phyloP scores from a whole-genome alignment of 2,888 invertebrate genomes.

The Tetranychus piercei region DNA sequence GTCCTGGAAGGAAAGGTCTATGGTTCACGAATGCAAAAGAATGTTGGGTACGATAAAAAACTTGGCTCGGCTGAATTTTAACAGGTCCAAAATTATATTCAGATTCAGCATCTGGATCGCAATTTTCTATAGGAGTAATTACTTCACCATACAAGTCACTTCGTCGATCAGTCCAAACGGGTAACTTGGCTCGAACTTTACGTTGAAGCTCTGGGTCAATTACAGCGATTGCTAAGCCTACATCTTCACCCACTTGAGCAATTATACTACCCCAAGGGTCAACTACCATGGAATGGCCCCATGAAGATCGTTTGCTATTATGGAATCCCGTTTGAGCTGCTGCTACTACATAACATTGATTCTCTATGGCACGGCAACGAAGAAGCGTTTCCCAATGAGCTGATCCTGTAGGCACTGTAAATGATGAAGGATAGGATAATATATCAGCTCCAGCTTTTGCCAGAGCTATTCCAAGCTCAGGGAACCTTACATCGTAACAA shows the following conservation, averaged over 20 bases:
- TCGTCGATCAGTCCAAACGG: slow-evolving; percentile 62
- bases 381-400: slow-evolving; percentile 84
- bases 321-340: slow-evolving; percentile 80
- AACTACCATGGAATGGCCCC: slow-evolving; percentile 73
- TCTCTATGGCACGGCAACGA: slow-evolving; percentile 64
- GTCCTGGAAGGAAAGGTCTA: slow-evolving; percentile 59
- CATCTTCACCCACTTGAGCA: slow-evolving; percentile 36
- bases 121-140: slow-evolving; percentile 15
- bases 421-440: slow-evolving; percentile 81
- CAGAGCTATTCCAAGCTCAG: slow-evolving; percentile 58
- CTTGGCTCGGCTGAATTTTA: slow-evolving; percentile 32
- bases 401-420: slow-evolving; percentile 69
- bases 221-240: slow-evolving; percentile 48
- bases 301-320: slow-evolving; percentile 64
- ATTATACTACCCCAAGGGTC: slow-evolving; percentile 64
- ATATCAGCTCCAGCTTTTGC: slow-evolving; percentile 60
- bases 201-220: slow-evolving; percentile 45
- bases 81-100: slow-evolving; percentile 41
- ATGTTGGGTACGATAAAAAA: slow-evolving; percentile 51
- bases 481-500: slow-evolving; percentile 78
- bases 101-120: slow-evolving; percentile 29
- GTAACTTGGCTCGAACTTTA: slow-evolving; percentile 60
- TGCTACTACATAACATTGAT: slow-evolving; percentile 83
- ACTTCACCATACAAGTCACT: slow-evolving; percentile 42
- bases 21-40: slow-evolving; percentile 74